Conservation (phyloP, 2,888 invertebrate genomes). For the Amphipyra tragopoginis region DNA sequence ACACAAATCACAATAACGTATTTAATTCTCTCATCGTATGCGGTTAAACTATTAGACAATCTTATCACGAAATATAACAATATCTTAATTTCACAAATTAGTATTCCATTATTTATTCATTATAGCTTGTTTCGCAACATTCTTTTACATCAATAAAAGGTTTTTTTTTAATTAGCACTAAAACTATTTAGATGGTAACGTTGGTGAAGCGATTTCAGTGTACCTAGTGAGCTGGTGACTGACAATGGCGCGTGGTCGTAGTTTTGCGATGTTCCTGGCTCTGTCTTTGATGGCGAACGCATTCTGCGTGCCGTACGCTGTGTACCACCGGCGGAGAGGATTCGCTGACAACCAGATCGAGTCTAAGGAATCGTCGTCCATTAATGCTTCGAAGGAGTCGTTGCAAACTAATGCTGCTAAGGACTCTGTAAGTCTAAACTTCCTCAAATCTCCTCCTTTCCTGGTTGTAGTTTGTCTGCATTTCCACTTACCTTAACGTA, state of each 20-base stretch:
- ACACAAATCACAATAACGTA: neutral
- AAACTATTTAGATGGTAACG: conserved; percentile 23
- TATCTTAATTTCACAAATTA: conserved; percentile 27
- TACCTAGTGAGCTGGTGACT: conserved; percentile 14
- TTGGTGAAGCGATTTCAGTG: conserved; percentile 57
- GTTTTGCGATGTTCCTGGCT: conserved; percentile 64
- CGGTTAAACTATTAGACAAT: conserved; percentile 2
- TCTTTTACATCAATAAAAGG: conserved; percentile 26
- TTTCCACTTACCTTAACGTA: no score
- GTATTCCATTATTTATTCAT: conserved; percentile 25
- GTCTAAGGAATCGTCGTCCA: conserved; percentile 15
- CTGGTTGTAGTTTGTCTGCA: neutral
- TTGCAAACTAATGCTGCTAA: conserved; percentile 2
- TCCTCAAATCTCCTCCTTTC: neutral
- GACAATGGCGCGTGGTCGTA: conserved; percentile 70
- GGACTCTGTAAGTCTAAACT: conserved; percentile 14
- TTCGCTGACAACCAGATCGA: conserved; percentile 15
- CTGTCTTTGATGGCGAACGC: conserved; percentile 71
- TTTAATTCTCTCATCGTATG: neutral
- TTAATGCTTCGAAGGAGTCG: conserved; percentile 18
- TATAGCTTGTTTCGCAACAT: conserved; percentile 45
- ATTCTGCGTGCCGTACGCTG: conserved; percentile 67
- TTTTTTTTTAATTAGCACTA: conserved; percentile 23
- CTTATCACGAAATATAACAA: conserved; percentile 21
- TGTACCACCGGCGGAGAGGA: conserved; percentile 54